Conservation (phyloP, 2,113 vertebrate genomes). For the Zonotrichia leucophrys region DNA sequence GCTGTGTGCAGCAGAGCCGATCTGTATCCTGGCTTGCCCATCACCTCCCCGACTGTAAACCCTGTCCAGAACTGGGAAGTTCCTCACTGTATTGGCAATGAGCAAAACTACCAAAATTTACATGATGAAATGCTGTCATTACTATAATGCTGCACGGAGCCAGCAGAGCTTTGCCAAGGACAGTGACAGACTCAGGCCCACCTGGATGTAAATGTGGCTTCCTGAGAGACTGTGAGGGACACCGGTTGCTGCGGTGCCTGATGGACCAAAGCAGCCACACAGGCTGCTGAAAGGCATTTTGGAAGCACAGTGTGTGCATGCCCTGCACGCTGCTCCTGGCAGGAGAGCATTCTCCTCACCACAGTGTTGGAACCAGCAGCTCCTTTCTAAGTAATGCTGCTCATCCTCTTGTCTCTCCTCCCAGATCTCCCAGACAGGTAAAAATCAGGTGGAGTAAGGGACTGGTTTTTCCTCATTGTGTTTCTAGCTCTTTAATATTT, state of each 20-base stretch:
- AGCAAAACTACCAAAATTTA: background rate
- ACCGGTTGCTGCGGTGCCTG: background rate
- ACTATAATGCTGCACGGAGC: accelerated
- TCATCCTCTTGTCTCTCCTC: background rate
- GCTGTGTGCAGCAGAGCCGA: accelerated
- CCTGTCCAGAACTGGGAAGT: background rate
- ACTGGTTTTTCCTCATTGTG: background rate
- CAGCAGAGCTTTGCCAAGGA: background rate
- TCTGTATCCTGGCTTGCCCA: background rate
- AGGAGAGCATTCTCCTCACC: background rate
- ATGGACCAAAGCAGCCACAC: background rate
- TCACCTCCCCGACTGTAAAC: accelerated
- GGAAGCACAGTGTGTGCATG: accelerated
- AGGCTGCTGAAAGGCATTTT: background rate
- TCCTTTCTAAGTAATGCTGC: background rate
- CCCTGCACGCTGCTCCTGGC: background rate
- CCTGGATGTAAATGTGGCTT: background rate
- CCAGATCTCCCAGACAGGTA: background rate
- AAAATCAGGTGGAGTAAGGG: background rate
- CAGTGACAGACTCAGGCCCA: background rate
- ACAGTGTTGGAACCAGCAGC: accelerated
- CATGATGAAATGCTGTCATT: background rate
- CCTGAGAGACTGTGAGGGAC: background rate
- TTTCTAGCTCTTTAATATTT: background rate
- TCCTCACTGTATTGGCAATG: background rate